phyloP scores from a whole-genome alignment of 2,888 invertebrate species.

The Andrena trimmerana region DNA sequence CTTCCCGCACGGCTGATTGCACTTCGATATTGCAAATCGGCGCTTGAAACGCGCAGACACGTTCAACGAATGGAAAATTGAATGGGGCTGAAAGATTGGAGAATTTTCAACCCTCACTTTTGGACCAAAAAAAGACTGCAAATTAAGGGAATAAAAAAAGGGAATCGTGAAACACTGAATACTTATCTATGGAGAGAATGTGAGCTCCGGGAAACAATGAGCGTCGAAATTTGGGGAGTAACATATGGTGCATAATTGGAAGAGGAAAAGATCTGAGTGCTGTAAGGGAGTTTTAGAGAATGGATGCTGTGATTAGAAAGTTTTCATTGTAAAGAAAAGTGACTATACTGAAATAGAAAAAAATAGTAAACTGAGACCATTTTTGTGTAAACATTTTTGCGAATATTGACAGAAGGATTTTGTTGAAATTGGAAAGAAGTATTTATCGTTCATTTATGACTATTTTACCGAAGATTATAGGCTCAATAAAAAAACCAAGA shows the following conservation, averaged over 20 bases:
- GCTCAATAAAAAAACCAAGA: too few species aligned
- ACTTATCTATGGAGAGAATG: not conserved
- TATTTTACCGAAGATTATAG: too few species aligned
- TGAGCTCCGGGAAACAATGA: not conserved
- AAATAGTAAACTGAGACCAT: not conserved
- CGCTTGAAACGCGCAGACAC: not conserved
- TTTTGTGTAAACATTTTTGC: not conserved
- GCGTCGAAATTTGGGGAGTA: not conserved
- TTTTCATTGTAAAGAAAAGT: too few species aligned
- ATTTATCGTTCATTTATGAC: too few species aligned
- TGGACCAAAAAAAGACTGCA: not conserved
- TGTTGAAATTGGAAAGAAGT: too few species aligned
- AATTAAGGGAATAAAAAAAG: not conserved
- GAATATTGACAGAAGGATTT: not conserved
- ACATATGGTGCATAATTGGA: not conserved
- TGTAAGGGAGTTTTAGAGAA: not conserved
- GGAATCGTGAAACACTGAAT: not conserved
- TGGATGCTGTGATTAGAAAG: too few species aligned
- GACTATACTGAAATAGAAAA: not conserved
- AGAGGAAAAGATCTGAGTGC: not conserved
- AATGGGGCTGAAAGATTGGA: constrained; percentile 13
- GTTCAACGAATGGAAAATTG: constrained; percentile 9
- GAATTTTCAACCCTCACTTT: not conserved
- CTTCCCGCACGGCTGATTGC: constrained; percentile 28
- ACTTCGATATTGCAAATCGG: constrained; percentile 34